phyloP scores from a whole-genome alignment of 2,113 vertebrate genomes.

The Planiliza haematocheilus region DNA sequence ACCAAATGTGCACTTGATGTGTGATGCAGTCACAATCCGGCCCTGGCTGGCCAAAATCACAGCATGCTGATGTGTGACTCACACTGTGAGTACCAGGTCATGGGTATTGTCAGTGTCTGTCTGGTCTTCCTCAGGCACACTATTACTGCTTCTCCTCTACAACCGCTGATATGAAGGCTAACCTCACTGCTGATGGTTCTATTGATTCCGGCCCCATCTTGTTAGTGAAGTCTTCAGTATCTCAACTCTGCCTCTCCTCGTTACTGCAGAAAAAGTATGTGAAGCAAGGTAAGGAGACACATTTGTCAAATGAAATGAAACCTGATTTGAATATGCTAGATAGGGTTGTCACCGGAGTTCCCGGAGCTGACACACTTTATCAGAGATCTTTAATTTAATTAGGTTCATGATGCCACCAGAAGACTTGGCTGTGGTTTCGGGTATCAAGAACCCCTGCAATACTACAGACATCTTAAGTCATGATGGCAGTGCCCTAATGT shows the following conservation, averaged over 20 bases:
- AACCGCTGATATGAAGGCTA: neutral
- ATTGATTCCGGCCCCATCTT: conserved; percentile 10
- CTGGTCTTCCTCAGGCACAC: neutral
- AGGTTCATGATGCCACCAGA: neutral
- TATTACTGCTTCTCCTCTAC: neutral
- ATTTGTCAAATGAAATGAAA: neutral
- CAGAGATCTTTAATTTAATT: neutral
- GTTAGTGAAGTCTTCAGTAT: neutral
- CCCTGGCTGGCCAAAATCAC: neutral
- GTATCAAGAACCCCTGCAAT: neutral
- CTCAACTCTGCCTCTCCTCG: neutral
- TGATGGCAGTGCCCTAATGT: neutral
- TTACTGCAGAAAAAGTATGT: conserved; percentile 1
- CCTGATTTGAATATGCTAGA: neutral
- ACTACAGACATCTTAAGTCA: neutral
- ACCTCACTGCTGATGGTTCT: neutral
- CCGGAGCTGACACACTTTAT: neutral
- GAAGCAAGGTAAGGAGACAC: neutral
- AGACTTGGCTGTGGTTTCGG: neutral
- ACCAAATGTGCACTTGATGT: neutral
- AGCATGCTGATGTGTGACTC: neutral
- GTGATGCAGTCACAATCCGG: neutral
- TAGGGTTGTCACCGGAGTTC: neutral
- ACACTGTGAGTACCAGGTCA: neutral
- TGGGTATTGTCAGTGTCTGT: neutral